Evolutionary conservation across 2,888 invertebrate species (phyloP), one percentile per base, ranked within the genome.

Genomic region (Cheiracanthium punctorium): DNA sequence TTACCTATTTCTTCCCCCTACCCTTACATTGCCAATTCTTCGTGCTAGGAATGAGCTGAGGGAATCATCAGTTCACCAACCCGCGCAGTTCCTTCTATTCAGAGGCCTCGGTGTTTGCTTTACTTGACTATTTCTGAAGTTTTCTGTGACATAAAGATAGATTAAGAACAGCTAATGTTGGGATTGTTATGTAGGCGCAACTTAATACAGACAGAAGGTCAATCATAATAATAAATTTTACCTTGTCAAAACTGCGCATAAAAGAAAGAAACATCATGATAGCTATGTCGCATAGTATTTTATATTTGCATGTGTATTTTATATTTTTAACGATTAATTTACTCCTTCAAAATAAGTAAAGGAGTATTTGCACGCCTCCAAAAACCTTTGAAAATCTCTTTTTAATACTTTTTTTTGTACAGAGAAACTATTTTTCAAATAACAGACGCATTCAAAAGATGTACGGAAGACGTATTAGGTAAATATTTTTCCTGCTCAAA

Each of bases 1-100:
- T n/a, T n/a, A n/a, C n/a, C n/a, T n/a, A n/a, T n/a, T n/a, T n/a
- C n/a, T n/a, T n/a, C n/a, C n/a, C 24, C 10, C 43, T 2, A 17
- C 14, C 17, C 24, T 5, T 24, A 1, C 20, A 37, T 37, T 58
- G n/a, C 24, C 24, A 58, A 58, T 24, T 5, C 58, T 58, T 24
- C 58, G 58, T 58, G 58, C 24, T 12, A 20, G 24, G 58, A 58
- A 58, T 58, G 20, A 58, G 58, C 24, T 1, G 24, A 24, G 58
- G 58, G 58, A 48, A 58, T 58, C 58, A 2, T 12, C 24, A 58
- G 58, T 58, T 58, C 58, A 58, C 58, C 58, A 58, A 58, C 58
- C 58, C 58, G 58, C 58, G 20, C 24, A 1, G 58, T 58, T 58
- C 24, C 58, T 58, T 37, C 37, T 37, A 7, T 24, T 58, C 58